Percentiles rank a stretch among this genome's conserved stretches.
phyloP scores from a whole-genome alignment of 1,140 invertebrate genomes.

The Heliconius congener region DNA sequence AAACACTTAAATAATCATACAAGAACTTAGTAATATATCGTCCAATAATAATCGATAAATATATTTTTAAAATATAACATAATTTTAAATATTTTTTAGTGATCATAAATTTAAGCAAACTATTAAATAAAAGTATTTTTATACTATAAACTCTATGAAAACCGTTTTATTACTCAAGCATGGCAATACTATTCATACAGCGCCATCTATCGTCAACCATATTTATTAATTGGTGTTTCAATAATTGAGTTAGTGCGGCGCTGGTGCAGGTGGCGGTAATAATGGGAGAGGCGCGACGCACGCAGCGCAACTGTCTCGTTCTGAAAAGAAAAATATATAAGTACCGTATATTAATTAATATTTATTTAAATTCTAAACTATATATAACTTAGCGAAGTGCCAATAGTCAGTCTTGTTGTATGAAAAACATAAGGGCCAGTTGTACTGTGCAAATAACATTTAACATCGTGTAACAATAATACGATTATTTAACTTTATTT shows the following conservation, averaged over 20 bases:
- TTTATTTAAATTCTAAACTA: too few species aligned
- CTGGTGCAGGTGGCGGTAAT: conserved; percentile 60
- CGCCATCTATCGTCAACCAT: conserved; percentile 31
- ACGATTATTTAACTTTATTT: too few species aligned
- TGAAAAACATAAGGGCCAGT: too few species aligned
- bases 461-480: too few species aligned
- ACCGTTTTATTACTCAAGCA: not conserved
- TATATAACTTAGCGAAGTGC: too few species aligned
- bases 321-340: conserved; percentile 47
- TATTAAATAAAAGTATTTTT: not conserved
- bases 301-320: conserved; percentile 66
- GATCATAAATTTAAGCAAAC: not conserved
- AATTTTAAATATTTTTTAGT: too few species aligned
- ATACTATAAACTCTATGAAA: not conserved
- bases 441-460: too few species aligned
- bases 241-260: conserved; percentile 60
- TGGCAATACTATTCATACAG: conserved; percentile 30
- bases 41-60: too few species aligned
- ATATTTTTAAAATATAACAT: too few species aligned
- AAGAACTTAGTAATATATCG: not conserved
- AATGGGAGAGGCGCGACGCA: conserved; percentile 70
- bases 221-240: conserved; percentile 13
- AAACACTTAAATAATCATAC: not conserved
- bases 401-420: too few species aligned
- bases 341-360: too few species aligned